Evolutionary conservation across 2,888 invertebrate species (phyloP), one percentile per base, ranked within the genome.

Genomic region (Acronicta alni): DNA sequence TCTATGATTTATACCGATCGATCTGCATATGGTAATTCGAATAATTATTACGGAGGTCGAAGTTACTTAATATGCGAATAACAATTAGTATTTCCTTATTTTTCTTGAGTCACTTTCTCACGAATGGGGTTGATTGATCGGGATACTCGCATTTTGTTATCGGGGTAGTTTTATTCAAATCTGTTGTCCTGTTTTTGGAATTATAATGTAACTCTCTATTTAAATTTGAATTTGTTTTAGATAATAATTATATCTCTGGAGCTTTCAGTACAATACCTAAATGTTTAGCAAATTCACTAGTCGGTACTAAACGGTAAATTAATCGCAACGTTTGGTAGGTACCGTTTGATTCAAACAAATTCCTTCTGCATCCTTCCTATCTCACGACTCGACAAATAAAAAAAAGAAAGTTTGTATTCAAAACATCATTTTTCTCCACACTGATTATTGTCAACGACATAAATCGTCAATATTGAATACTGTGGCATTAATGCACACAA

Each of bases 1-100:
- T 93, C 93, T 93, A 90, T 93, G 92, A 94, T 93, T 92, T 93
- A 93, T 92, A 87, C 85, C 86, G 81, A 89, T 89, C 85, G 88
- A 89, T 89, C 85, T 89, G 88, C 89, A 89, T 92, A 94, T 92
- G 92, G 81, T 85, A 90, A 92, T 92, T 69, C 62, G 72, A 84
- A 88, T 89, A 89, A 89, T 90, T 89, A 89, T 87, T 83, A 82
- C 82, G 80, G 84, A 84, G 82, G 83, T 82, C 72, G 77, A 80
- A 82, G 60, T 83, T 89, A 82, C 86, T 93, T 92, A 92, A 89
- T 92, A 94, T 93, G 93, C 90, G 90, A 92, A 93, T 93, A 92
- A 89, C 88, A 92, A 93, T 92, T 92, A 92, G 83, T 80, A 81
- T 88, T 92, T 89, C 87, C 88, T 84, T 86, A 85, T 89, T 89